These are phyloP conservation scores for Rhamphomyia laevipes DNA, from an alignment of 2,888 invertebrate genomes.

Conservation along the genomic window DNA sequence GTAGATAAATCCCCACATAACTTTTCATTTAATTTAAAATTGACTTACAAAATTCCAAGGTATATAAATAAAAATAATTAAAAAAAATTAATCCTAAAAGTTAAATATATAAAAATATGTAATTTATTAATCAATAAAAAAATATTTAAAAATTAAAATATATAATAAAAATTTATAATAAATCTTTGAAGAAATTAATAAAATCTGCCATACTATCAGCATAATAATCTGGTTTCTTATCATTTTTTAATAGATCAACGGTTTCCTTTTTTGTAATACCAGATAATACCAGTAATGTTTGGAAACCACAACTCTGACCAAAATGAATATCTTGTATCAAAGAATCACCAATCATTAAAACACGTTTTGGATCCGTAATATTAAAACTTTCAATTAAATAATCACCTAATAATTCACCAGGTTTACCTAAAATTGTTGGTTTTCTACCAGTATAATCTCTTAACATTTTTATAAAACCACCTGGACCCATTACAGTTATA, in stretches of 20 bases:
- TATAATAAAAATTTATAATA: too few species aligned
- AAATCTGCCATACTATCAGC: conserved; percentile 29
- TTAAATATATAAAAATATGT: too few species aligned
- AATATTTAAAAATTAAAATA: too few species aligned
- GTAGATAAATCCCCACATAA: too few species aligned
- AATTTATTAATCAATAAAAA: too few species aligned
- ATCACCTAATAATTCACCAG: conserved; percentile 31
- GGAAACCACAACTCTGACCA: conserved; percentile 56
- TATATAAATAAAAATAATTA: too few species aligned
- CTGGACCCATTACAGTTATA: conserved; percentile 18
- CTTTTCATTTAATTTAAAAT: too few species aligned
- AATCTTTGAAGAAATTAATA: conserved; percentile 17
- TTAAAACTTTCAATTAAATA: conserved; percentile 29
- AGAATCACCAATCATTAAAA: conserved; percentile 76
- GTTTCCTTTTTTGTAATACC: conserved; percentile 25
- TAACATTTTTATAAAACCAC: conserved; percentile 22
- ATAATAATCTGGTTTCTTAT: conserved; percentile 26
- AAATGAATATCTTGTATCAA: conserved; percentile 66
- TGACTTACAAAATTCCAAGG: too few species aligned
- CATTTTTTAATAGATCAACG: conserved; percentile 21
- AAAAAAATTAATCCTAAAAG: too few species aligned
- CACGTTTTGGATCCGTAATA: conserved; percentile 49
- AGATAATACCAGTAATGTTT: conserved; percentile 60
- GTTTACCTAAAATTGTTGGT: conserved; percentile 38
- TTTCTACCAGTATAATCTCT: conserved; percentile 26